Evolutionary conservation across 2,888 invertebrate species (phyloP).

Genomic region (Biston stratarius): DNA sequence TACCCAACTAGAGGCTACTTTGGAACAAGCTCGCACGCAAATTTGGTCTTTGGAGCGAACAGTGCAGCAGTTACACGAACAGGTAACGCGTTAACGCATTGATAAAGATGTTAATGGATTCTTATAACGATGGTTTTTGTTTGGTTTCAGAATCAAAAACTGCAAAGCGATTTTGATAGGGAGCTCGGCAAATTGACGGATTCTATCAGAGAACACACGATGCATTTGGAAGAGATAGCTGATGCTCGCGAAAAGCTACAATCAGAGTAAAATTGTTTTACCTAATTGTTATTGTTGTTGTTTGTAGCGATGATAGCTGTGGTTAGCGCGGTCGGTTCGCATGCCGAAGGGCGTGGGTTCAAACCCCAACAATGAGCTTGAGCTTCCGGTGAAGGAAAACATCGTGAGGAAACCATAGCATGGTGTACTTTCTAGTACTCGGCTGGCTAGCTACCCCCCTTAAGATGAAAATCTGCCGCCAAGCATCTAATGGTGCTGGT

Average conservation of each 20-base stretch:
- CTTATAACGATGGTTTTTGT: neutral
- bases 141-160: slow-evolving; percentile 63
- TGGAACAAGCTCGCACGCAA: slow-evolving; percentile 64
- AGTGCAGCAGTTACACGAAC: slow-evolving; percentile 65
- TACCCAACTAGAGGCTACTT: slow-evolving; percentile 62
- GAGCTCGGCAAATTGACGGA: slow-evolving; percentile 70
- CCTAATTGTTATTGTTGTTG: slow-evolving; percentile 30
- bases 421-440: too few relatives aligned
- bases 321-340: too few relatives aligned
- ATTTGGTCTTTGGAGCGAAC: slow-evolving; percentile 63
- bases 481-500: too few relatives aligned
- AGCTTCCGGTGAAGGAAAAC: too few relatives aligned
- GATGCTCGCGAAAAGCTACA: slow-evolving; percentile 71
- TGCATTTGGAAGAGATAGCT: slow-evolving; percentile 72
- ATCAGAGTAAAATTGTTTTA: slow-evolving; percentile 64
- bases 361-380: too few relatives aligned
- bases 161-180: slow-evolving; percentile 68
- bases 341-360: too few relatives aligned
- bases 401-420: too few relatives aligned
- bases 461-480: too few relatives aligned
- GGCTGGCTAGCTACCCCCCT: too few relatives aligned
- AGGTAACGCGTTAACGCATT: slow-evolving; percentile 53
- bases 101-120: neutral
- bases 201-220: slow-evolving; percentile 69
- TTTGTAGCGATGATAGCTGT: too few relatives aligned